Conservation (phyloP, 1,140 invertebrate genomes). For the Streblospio benedicti region DNA sequence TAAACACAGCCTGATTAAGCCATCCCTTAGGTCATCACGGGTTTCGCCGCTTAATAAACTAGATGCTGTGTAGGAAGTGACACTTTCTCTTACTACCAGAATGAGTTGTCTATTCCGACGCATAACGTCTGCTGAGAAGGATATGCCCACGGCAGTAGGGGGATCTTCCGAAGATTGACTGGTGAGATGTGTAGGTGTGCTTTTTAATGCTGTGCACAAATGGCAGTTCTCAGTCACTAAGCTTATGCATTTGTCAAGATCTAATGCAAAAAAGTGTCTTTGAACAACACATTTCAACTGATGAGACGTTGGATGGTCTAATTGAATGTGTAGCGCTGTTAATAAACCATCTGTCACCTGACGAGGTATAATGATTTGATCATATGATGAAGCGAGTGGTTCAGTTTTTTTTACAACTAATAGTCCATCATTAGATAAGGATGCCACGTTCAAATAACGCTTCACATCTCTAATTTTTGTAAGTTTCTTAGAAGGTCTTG, state of each 20-base stretch:
- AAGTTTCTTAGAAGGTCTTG: not conserved
- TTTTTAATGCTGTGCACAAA: conserved; percentile 15
- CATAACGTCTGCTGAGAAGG: conserved; percentile 17
- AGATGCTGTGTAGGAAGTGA: not conserved
- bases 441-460: not conserved
- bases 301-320: not conserved
- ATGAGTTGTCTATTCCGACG: conserved; percentile 1
- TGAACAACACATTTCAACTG: not conserved
- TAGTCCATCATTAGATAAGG: not conserved
- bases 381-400: not conserved
- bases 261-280: conserved; percentile 15
- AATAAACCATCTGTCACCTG: too few species aligned
- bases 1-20: not conserved
- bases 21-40: not conserved
- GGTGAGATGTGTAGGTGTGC: not conserved
- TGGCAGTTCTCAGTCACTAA: conserved; percentile 9
- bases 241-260: conserved; percentile 17
- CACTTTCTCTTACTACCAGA: not conserved
- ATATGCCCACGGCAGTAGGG: conserved; percentile 14
- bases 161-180: conserved; percentile 14
- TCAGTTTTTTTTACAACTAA: not conserved
- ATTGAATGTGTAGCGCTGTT: not conserved
- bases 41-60: not conserved
- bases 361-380: too few species aligned
- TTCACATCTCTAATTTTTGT: not conserved